These are phyloP conservation scores for Rhizomys pruinosus DNA, from an alignment of 2,113 vertebrate genomes.

Conservation along the genomic window DNA sequence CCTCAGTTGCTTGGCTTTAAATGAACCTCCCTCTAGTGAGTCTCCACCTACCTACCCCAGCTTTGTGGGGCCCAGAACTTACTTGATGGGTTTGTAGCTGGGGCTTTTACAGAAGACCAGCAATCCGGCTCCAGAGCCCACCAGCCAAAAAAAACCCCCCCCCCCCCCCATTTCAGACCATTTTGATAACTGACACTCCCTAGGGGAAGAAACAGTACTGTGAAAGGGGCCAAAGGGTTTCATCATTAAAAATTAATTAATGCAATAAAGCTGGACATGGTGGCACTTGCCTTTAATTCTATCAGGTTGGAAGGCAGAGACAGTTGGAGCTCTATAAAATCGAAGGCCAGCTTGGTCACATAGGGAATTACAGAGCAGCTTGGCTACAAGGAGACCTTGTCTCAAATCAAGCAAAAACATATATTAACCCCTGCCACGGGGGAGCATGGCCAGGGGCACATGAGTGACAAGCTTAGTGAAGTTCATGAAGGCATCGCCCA, in stretches of 20 bases:
- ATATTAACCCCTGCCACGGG: too few relatives aligned
- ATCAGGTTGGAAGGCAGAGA: too few relatives aligned
- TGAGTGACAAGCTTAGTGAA: fast-evolving
- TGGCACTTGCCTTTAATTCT: too few relatives aligned
- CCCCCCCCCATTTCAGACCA: constrained; percentile 88
- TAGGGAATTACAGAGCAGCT: too few relatives aligned
- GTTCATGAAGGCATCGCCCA: neutral
- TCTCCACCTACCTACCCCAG: neutral
- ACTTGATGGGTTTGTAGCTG: constrained; percentile 91
- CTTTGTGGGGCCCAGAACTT: constrained; percentile 74
- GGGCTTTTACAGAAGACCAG: constrained; percentile 89
- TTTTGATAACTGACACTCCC: constrained; percentile 90
- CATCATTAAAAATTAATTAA: neutral
- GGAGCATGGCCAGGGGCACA: too few relatives aligned
- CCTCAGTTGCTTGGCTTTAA: neutral
- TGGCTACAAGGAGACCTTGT: too few relatives aligned
- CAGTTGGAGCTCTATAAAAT: too few relatives aligned
- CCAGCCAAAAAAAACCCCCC: too few relatives aligned
- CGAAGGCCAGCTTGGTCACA: too few relatives aligned
- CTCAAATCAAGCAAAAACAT: too few relatives aligned
- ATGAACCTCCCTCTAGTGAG: neutral
- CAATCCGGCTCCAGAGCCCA: constrained; percentile 91
- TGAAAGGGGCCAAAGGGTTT: neutral
- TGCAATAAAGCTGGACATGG: neutral
- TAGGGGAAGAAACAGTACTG: constrained; percentile 77